These are phyloP conservation scores for Montipora sp. DNA, from an alignment of 64 coral and sea anemone species.

Conservation along the genomic window DNA sequence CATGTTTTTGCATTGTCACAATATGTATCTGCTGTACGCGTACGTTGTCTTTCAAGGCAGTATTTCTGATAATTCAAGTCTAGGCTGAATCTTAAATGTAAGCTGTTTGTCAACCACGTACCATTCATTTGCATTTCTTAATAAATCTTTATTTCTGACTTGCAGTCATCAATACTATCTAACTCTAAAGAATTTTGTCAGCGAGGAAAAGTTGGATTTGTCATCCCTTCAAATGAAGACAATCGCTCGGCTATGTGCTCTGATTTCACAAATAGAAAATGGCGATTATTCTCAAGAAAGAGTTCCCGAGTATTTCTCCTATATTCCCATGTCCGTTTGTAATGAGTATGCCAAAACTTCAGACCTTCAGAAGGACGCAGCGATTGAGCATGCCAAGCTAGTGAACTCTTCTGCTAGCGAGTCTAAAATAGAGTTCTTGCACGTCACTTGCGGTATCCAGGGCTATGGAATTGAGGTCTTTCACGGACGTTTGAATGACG, in stretches of 20 bases:
- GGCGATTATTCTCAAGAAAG: slow-evolving; percentile 89
- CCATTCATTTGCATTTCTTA: not conserved
- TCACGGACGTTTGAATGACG: slow-evolving; percentile 75
- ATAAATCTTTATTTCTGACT: slow-evolving; percentile 42
- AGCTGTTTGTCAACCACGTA: not conserved
- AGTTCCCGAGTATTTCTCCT: slow-evolving; percentile 79
- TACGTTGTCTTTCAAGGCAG: too few relatives aligned
- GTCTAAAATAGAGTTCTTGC: slow-evolving; percentile 88
- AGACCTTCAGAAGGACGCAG: slow-evolving; percentile 89
- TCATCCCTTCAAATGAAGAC: slow-evolving; percentile 85
- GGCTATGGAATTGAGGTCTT: slow-evolving; percentile 97
- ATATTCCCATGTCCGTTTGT: slow-evolving; percentile 84
- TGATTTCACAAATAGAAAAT: slow-evolving; percentile 85
- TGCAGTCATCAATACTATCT: slow-evolving; percentile 95
- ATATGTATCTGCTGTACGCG: not conserved
- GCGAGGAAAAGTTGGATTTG: slow-evolving; percentile 85
- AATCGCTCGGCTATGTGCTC: slow-evolving; percentile 85
- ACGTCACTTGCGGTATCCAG: slow-evolving; percentile 83
- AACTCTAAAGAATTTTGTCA: slow-evolving; percentile 90
- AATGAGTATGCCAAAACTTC: slow-evolving; percentile 84
- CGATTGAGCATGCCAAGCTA: slow-evolving; percentile 87
- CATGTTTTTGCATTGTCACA: slow-evolving; percentile 28
- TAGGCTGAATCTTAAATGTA: not conserved
- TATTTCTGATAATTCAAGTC: not conserved
- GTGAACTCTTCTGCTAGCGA: slow-evolving; percentile 47